A percentile compares a stretch with the other conserved stretches of the same genome.
phyloP scores from a whole-genome alignment of 2,888 invertebrate genomes.

The Drosophila nigritarsus region DNA sequence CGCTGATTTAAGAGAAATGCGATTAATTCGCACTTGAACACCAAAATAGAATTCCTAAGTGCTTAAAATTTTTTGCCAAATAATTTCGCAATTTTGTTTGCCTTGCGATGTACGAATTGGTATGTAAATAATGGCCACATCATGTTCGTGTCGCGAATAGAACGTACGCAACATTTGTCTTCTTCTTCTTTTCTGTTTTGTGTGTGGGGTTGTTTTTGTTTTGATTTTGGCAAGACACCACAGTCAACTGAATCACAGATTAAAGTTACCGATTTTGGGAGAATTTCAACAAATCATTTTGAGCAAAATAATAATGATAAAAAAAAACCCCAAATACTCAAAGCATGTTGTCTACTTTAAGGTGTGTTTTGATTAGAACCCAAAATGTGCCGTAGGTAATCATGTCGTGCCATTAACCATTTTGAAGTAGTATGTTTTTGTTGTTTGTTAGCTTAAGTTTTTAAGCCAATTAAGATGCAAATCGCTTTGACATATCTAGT shows the following conservation, averaged over 20 bases:
- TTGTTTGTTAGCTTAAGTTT: neutral
- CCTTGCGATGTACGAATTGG: slow-evolving; percentile 20
- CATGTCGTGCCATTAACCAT: neutral
- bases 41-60: slow-evolving; percentile 1
- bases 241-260: slow-evolving; percentile 1
- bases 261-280: slow-evolving; percentile 10
- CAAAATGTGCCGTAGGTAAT: neutral
- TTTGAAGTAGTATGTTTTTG: slow-evolving; percentile 13
- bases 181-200: neutral
- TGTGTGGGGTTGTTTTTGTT: neutral
- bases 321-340: neutral
- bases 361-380: slow-evolving; percentile 20
- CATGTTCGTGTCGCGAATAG: slow-evolving; percentile 24
- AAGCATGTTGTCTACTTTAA: neutral
- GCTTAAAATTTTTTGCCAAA: slow-evolving; percentile 10
- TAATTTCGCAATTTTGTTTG: slow-evolving; percentile 15
- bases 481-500: slow-evolving; percentile 14
- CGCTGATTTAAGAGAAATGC: neutral
- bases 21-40: neutral
- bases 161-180: neutral
- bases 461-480: slow-evolving; percentile 28
- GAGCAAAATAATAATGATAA: neutral
- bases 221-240: slow-evolving; percentile 2
- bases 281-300: slow-evolving; percentile 4
- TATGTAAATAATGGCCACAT: slow-evolving; percentile 39